These are phyloP conservation scores for Actias luna DNA, from an alignment of 2,888 invertebrate genomes.

Conservation along the genomic window DNA sequence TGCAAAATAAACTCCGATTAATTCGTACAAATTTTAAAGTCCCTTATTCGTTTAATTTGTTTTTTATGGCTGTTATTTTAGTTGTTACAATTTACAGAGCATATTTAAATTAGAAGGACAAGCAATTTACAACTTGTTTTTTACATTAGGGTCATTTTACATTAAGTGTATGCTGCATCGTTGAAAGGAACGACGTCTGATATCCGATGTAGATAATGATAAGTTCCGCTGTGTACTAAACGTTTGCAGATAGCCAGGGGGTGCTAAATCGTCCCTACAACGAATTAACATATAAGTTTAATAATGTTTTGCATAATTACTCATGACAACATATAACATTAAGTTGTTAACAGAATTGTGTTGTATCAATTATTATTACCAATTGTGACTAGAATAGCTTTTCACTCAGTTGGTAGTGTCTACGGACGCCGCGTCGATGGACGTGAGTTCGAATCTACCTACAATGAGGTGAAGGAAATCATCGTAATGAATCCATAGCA, in stretches of 20 bases:
- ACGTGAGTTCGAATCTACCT: too few relatives aligned
- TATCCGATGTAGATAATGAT: constrained; percentile 56
- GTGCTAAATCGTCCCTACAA: constrained; percentile 74
- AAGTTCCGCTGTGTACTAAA: constrained; percentile 58
- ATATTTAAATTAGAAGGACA: constrained; percentile 10
- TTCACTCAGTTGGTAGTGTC: too few relatives aligned
- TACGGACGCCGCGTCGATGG: too few relatives aligned
- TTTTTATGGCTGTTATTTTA: background rate
- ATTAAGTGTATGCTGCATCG: constrained; percentile 52
- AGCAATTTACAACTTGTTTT: constrained; percentile 31
- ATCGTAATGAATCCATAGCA: too few relatives aligned
- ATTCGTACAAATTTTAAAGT: background rate
- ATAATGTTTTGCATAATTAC: constrained; percentile 70
- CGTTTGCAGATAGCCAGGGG: constrained; percentile 54
- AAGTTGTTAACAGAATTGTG: background rate
- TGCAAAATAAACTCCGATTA: background rate
- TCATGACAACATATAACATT: constrained; percentile 18
- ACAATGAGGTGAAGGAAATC: too few relatives aligned
- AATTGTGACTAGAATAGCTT: too few relatives aligned
- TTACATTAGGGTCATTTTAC: constrained; percentile 29
- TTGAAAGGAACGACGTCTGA: constrained; percentile 57
- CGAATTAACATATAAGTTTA: constrained; percentile 73
- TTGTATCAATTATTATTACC: background rate
- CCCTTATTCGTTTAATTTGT: background rate
- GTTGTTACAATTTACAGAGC: constrained; percentile 12